Evolutionary conservation across 1,140 invertebrate species (phyloP), one percentile per base, ranked within the genome.

Genomic region (Meloidogyne chitwoodi): DNA sequence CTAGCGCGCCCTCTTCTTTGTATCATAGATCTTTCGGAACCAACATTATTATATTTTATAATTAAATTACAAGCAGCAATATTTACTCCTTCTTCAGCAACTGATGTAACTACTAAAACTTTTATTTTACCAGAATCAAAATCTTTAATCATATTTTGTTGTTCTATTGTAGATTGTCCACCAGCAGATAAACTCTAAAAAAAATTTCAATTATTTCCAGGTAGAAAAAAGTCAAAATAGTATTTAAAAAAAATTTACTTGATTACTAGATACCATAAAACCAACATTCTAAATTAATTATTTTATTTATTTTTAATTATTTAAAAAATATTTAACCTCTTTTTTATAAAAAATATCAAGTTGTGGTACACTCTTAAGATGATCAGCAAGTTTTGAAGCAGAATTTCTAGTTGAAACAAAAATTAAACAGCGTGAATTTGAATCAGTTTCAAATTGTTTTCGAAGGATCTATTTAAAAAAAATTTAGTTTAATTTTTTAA

Each of bases 341-440:
- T 14, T 19, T 14, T 77, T 78, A n/a, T 65, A 76, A 77, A 77
- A 77, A 24, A 77, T 64, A 24, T 19, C 22, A 4, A 71, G 65
- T 61, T 71, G 27, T 0, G n/a, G 12, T 19, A 76, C 22, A 62
- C 68, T 48, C 26, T 27, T 77, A 16, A 77, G 27, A 77, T 77
- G 76, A n/a, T 74, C 66, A 41, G 69, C 24, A 31, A 77, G 29
- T 22, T 73, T 65, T 65, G 66, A 48, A 27, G 75, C 75, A 24
- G 48, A 77, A 48, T 44, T 65, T 56, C 81, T 67, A 12, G 70
- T 80, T 14, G 81, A 31, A 4, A 83, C 82, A 61, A 83, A 83
- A 68, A 83, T 83, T 14, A 83, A 56, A 11, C 78, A 68, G 0
- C 83, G 72, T 8, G 81, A 75, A 16, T 84, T 69, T 24, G 65